These are phyloP conservation scores for Drosophila setosimentum DNA, from an alignment of 2,888 invertebrate species.

Conservation along the genomic window DNA sequence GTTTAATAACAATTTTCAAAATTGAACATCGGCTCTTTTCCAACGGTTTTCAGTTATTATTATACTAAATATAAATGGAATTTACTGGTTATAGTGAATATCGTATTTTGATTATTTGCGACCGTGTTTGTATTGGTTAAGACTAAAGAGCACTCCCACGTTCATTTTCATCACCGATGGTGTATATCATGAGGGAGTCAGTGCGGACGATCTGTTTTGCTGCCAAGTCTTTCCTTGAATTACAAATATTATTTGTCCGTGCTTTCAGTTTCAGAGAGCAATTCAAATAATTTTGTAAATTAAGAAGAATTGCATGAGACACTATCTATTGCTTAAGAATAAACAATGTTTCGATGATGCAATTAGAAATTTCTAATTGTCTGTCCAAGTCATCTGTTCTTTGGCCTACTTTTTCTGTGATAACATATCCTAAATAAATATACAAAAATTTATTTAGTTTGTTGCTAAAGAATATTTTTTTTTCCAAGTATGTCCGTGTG, in stretches of 20 bases:
- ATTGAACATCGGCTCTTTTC: background rate
- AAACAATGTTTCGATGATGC: background rate
- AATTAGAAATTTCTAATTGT: background rate
- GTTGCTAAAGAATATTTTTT: background rate
- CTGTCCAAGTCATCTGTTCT: background rate
- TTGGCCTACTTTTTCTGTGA: background rate
- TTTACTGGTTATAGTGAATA: background rate
- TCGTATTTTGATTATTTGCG: background rate
- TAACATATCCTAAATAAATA: background rate
- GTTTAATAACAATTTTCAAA: background rate
- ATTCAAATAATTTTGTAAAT: background rate
- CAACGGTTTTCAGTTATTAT: background rate
- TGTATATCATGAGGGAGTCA: background rate
- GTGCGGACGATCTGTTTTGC: background rate
- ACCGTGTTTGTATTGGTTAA: background rate
- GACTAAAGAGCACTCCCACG: background rate
- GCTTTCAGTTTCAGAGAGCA: no score
- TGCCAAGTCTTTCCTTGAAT: background rate
- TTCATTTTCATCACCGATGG: background rate
- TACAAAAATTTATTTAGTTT: background rate
- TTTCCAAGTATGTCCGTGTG: background rate
- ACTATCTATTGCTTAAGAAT: background rate
- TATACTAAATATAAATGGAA: background rate
- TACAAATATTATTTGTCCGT: background rate
- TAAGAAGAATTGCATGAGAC: background rate